These are phyloP conservation scores for Aplysia californica DNA, from an alignment of 1,140 invertebrate genomes.

Conservation along the genomic window DNA sequence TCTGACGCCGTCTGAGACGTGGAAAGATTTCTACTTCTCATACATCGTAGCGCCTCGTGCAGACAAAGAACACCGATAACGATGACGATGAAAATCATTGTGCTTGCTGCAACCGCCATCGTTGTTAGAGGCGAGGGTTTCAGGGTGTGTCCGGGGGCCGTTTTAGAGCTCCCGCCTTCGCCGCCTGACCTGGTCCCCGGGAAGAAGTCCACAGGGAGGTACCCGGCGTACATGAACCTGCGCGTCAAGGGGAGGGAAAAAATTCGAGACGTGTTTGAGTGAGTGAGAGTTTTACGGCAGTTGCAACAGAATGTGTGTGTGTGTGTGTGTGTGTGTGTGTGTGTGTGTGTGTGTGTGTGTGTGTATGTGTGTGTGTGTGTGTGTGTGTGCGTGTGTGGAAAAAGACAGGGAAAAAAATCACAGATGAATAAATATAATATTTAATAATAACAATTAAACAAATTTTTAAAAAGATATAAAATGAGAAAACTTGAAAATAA, in stretches of 20 bases:
- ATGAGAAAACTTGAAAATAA: no score
- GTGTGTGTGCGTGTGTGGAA: conserved; percentile 21
- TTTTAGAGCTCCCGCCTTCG: not conserved
- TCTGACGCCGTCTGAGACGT: no score
- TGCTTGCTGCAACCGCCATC: no score
- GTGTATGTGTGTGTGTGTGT: conserved; percentile 25
- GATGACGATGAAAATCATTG: no score
- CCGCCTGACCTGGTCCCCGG: not conserved
- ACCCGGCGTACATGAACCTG: not conserved
- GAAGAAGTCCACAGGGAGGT: not conserved
- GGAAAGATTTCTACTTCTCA: no score
- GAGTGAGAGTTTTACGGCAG: not conserved
- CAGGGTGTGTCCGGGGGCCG: not conserved
- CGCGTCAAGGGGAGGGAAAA: not conserved
- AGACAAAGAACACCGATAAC: no score
- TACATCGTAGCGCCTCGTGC: no score
- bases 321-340: conserved; percentile 2
- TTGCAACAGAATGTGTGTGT: not conserved
- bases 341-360: conserved; percentile 20
- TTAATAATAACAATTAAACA: no score
- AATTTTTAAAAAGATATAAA: no score
- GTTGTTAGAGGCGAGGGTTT: no score
- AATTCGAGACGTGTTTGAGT: not conserved
- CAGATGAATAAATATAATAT: no score
- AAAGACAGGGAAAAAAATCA: no score